Evolutionary conservation across 2,797 vertebrate species (phyloP), one percentile per base, ranked within the genome.

Genomic region (Triplophysa yarkandensis): DNA sequence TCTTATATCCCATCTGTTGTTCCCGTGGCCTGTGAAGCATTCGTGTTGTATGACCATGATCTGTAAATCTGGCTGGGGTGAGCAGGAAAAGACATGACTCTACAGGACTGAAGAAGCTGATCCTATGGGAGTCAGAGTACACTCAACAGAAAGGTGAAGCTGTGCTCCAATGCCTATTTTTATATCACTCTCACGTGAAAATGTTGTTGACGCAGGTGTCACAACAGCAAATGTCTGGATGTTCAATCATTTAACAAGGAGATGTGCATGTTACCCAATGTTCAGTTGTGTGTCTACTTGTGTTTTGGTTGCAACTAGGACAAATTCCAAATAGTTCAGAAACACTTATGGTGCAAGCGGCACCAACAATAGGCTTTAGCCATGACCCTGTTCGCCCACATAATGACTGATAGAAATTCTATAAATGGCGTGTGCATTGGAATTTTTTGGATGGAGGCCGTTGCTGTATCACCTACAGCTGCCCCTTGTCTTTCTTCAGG

Each of bases 121-220:
- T 14, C n/a, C 16, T 55, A 17, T 21, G 17, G 39, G 21, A 19
- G 34, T 43, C 68, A n/a, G 19, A 39, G 17, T 70, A n/a, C 61
- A 57, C 74, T 68, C 77, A 67, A 70, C 76, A 39, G 25, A 63
- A 32, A 74, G 36, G 14, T 8, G 13, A 71, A 62, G 30, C 43
- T 32, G 54, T 27, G 36, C 43, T 43, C 50, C 34, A 30, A 60
- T 68, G 27, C 44, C 11, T 84, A 82, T 87, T 84, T 86, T 84
- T 83, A 86, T 85, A 83, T 39, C 70, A 46, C 27, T 0, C 8
- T 77, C 69, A 75, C 62, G 74, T 79, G 77, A 52, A 84, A 79
- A 57, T 28, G 11, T 68, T 57, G 28, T 55, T 55, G 7, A 25
- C 44, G 65, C 39, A 19, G 25, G 65, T 54, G 17, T 61, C 13